phyloP scores from a whole-genome alignment of 2,888 invertebrate genomes.

The Eueremaeus valkanovi region DNA sequence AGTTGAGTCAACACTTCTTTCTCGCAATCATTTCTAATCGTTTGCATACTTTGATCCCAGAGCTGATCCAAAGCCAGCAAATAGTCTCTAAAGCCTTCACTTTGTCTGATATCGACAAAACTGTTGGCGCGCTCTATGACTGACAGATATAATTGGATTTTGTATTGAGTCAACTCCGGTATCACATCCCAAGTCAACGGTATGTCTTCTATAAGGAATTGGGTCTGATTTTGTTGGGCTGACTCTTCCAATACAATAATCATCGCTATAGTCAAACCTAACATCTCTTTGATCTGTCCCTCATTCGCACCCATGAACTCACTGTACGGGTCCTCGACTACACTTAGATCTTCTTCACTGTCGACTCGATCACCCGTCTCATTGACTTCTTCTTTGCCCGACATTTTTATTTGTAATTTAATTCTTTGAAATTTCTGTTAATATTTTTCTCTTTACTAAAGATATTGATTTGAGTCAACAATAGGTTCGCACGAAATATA shows the following conservation, averaged over 20 bases:
- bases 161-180: neutral
- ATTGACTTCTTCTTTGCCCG: too few relatives aligned
- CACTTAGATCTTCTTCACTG: too few relatives aligned
- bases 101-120: neutral
- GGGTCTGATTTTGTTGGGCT: neutral
- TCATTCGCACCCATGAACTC: neutral
- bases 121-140: neutral
- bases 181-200: neutral
- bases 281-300: neutral
- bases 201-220: neutral
- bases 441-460: too few relatives aligned
- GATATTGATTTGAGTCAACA: too few relatives aligned
- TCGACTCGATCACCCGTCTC: too few relatives aligned
- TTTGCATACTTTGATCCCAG: neutral
- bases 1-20: neutral
- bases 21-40: neutral
- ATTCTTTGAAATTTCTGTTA: too few relatives aligned
- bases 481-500: too few relatives aligned
- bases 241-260: neutral
- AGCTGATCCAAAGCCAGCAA: neutral
- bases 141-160: neutral
- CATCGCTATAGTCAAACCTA: neutral
- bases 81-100: neutral
- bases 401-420: too few relatives aligned
- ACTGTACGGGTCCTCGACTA: neutral